Base-by-base conservation (phyloP, 2,888 invertebrate genomes). In the Dicycla oo region DNA sequence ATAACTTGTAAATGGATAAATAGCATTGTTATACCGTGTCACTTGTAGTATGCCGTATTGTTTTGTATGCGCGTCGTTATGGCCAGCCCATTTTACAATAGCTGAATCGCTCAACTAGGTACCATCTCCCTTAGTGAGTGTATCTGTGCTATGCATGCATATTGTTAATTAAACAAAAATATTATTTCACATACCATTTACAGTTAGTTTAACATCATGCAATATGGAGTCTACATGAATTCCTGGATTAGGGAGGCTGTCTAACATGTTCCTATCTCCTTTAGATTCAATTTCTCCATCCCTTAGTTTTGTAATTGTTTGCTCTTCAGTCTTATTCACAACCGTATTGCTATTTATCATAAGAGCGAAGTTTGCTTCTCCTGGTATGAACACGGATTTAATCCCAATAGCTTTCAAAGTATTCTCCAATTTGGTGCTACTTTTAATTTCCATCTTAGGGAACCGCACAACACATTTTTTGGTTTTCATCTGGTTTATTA, bases 391-490 rank as follows among this genome's bases (percentile, higher is more conserved):
- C 75, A 98, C 93, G 0, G 97, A 96, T 3, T 90, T 88, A 0
- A 98, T 88, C 0, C 98, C 98, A 71, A 98, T 88, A 4, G 90
- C 88, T 78, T 96, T 91, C 6, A 98, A 91, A 0, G 97, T 86
- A 0, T 93, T 78, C 72, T 96, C 97, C 56, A 98, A 90, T 80
- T 96, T 95, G 4, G 97, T 85, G 0, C 95, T 96, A 61, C 95
- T 97, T 76, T 97, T 96, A 2, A 98, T 92, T 83, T 97, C 97
- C 97, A 98, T 97, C 90, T 97, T 97, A 0, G 98, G 98, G 49
- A 97, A 95, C 47, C 97, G 94, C 0, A 97, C 89, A 3, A 97
- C 93, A 40, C 97, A 95, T 10, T 96, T 93, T 10, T 93, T 93
- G 43, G 91, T 92, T 3, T 85, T 89, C 88, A 96, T 96, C 66